A percentile compares a stretch with the other conserved stretches of the same genome.
phyloP scores from a whole-genome alignment of 2,113 vertebrate species.

The Odontophorus gujanensis region DNA sequence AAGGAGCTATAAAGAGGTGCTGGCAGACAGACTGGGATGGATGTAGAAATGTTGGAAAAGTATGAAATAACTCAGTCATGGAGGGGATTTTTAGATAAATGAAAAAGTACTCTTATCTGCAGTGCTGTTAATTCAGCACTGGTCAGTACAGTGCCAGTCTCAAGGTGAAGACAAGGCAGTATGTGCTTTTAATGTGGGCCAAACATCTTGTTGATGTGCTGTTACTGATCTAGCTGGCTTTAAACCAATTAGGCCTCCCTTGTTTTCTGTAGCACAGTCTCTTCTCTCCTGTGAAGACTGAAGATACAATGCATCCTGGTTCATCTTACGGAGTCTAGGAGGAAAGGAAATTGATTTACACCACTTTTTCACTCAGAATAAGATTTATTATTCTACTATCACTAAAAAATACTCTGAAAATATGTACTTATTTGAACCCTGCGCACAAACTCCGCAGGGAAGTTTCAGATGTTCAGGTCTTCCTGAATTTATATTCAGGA shows the following conservation, averaged over 20 bases:
- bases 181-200: not conserved
- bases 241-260: not conserved
- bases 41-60: not conserved
- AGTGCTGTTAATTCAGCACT: not conserved
- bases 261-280: not conserved
- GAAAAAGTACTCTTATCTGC: not conserved
- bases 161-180: not conserved
- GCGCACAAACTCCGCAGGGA: not conserved
- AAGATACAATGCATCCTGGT: accelerated
- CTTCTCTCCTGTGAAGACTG: not conserved
- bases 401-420: not conserved
- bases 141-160: not conserved
- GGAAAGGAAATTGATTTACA: not conserved
- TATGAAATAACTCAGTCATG: not conserved
- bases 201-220: not conserved
- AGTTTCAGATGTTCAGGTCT: not conserved
- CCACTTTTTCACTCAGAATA: not conserved
- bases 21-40: not conserved
- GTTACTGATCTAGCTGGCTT: not conserved
- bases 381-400: not conserved
- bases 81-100: not conserved
- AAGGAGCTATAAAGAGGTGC: not conserved
- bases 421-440: not conserved
- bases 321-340: not conserved
- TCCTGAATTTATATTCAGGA: not conserved